Conservation (phyloP, 1,140 invertebrate species). For the Drosophila nigrodunni region DNA sequence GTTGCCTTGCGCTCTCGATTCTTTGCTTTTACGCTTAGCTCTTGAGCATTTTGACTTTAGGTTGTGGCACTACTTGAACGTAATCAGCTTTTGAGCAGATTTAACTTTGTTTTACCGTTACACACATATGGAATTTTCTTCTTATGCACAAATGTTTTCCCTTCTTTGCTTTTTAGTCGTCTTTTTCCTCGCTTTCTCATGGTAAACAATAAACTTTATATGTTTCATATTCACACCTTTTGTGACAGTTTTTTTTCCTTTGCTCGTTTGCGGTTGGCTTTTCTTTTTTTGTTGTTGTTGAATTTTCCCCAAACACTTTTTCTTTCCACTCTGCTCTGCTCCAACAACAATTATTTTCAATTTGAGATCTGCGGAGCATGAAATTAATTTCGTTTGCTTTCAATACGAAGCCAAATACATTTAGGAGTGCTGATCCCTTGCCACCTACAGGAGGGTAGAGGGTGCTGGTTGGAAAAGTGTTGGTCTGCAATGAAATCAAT, state of each 20-base stretch:
- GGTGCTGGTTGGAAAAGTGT: constrained; percentile 5
- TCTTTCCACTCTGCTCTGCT: neutral
- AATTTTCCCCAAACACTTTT: neutral
- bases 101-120: constrained; percentile 42
- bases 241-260: neutral
- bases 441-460: neutral
- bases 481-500: constrained; percentile 36
- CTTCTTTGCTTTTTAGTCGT: neutral
- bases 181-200: constrained; percentile 29
- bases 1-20: too few relatives aligned
- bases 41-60: too few relatives aligned
- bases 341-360: constrained; percentile 66
- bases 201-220: constrained; percentile 8
- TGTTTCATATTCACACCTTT: constrained; percentile 15
- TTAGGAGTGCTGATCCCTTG: constrained; percentile 11
- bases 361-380: constrained; percentile 71
- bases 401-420: neutral
- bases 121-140: neutral
- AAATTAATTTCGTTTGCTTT: constrained; percentile 71
- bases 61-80: too few relatives aligned
- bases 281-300: neutral
- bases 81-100: constrained; percentile 12
- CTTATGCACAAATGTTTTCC: neutral
- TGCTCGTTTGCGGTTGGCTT: constrained; percentile 8
- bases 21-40: too few relatives aligned